A percentile compares a stretch with the other conserved stretches of the same genome.
phyloP scores from a whole-genome alignment of 2,797 vertebrate genomes.

The Phoxinus dragarum region DNA sequence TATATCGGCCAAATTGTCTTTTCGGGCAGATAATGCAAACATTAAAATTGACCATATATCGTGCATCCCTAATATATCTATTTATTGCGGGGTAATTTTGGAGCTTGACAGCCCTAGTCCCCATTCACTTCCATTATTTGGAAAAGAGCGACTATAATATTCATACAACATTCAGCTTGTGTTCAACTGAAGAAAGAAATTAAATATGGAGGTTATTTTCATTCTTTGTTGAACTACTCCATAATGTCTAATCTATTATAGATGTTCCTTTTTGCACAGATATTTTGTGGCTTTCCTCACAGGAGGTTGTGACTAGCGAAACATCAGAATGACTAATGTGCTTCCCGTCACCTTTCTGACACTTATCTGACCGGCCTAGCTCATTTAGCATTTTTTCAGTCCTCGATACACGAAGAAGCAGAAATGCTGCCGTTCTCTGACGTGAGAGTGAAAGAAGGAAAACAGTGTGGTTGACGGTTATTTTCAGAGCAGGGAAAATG shows the following conservation, averaged over 20 bases:
- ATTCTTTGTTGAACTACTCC: neutral
- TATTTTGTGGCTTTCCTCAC: neutral
- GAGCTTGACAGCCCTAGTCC: neutral
- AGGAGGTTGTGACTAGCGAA: neutral
- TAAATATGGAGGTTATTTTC: neutral
- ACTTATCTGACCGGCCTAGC: constrained; percentile 57
- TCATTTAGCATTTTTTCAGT: constrained; percentile 68
- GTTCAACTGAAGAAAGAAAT: neutral
- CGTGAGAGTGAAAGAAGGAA: constrained; percentile 23
- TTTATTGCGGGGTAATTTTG: no score
- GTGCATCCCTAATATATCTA: neutral
- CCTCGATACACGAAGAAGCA: constrained; percentile 64
- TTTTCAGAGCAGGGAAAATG: constrained; percentile 56
- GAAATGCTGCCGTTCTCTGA: constrained; percentile 74
- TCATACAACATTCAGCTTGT: neutral
- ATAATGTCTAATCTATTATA: neutral
- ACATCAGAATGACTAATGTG: constrained; percentile 28
- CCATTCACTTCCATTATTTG: neutral
- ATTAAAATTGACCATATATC: no score
- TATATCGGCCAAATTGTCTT: no score
- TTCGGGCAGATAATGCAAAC: no score
- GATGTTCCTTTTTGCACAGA: neutral
- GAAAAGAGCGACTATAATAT: neutral
- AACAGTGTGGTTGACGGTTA: constrained; percentile 60
- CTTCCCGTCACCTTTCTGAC: constrained; percentile 49